Percentiles rank a stretch among this genome's conserved stretches.
These are phyloP conservation scores for Vireo altiloquus DNA, from an alignment of 2,113 vertebrate genomes.

Conservation along the genomic window DNA sequence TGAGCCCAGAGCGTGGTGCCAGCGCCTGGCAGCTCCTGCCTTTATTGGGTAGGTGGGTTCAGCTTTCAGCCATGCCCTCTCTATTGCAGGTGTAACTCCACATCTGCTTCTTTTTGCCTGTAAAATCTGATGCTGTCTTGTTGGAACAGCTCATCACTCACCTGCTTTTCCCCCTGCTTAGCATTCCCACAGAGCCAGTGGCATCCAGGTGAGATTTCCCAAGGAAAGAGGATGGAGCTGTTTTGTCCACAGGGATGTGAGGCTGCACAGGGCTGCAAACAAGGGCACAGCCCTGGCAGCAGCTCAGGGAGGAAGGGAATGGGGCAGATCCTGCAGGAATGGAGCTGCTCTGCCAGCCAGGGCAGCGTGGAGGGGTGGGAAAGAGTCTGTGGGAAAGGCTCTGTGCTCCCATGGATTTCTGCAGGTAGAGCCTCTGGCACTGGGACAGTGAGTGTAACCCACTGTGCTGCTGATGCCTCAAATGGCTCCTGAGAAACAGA, in stretches of 20 bases:
- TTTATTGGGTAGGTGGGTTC: background rate
- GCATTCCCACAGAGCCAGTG: background rate
- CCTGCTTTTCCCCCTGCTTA: accelerated
- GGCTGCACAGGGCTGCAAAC: background rate
- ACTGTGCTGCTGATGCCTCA: background rate
- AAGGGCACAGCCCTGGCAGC: background rate
- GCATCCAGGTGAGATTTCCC: background rate
- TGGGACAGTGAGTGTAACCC: background rate
- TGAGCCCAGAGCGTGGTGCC: background rate
- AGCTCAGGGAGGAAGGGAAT: background rate
- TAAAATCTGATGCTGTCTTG: background rate
- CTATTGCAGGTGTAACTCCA: background rate
- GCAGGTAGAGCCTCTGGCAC: background rate
- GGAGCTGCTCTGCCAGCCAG: background rate
- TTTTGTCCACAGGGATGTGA: background rate
- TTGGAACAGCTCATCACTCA: accelerated
- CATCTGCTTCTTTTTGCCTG: background rate
- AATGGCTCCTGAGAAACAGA: no score
- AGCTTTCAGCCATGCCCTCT: background rate
- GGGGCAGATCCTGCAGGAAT: background rate
- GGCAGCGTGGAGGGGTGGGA: background rate
- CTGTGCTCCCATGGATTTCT: background rate
- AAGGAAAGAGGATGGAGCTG: background rate
- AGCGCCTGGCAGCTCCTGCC: background rate
- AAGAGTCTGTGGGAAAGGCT: background rate